Base-by-base conservation (phyloP, 2,888 invertebrate genomes). In the Athripsodes cinereus region DNA sequence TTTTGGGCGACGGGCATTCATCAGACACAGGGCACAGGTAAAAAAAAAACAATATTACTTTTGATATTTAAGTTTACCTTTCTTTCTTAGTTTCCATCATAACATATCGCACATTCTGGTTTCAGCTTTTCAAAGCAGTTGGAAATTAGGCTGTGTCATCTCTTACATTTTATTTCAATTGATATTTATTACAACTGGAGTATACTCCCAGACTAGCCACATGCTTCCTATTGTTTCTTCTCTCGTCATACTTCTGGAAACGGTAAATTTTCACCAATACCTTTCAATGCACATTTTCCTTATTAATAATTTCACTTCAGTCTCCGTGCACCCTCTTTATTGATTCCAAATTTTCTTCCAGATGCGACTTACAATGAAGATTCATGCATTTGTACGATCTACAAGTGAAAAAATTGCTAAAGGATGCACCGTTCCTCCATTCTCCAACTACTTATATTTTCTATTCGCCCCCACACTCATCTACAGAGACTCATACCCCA, bases 281-380 rank as follows among this genome's bases (percentile, higher is more conserved):
- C n/a, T n/a, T n/a, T n/a, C n/a, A n/a, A n/a, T n/a, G n/a, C n/a
- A n/a, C n/a, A n/a, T n/a, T n/a, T n/a, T n/a, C n/a, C n/a, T n/a
- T n/a, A n/a, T n/a, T n/a, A n/a, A n/a, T n/a, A n/a, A n/a, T n/a
- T n/a, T n/a, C n/a, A n/a, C n/a, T n/a, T n/a, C n/a, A n/a, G n/a
- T n/a, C n/a, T n/a, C n/a, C n/a, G 18, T 46, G 18, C 46, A 46
- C 18, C 13, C 16, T 6, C 18, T 46, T 46, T 18, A 46, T 46
- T 16, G 6, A 46, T 16, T 46, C 5, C 18, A 46, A 11, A 6
- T 46, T 46, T 46, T 44, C 49, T 34, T 75, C 61, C 70, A 79
- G 87, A 81, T 87, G 13, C 83, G 96, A 11, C 74, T 93, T 52
- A 69, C 87, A 55, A 96, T 96, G 96, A 96, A 96, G 76, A 81